Base-by-base conservation (phyloP, 2,888 invertebrate species). In the Dromius quadrimaculatus region DNA sequence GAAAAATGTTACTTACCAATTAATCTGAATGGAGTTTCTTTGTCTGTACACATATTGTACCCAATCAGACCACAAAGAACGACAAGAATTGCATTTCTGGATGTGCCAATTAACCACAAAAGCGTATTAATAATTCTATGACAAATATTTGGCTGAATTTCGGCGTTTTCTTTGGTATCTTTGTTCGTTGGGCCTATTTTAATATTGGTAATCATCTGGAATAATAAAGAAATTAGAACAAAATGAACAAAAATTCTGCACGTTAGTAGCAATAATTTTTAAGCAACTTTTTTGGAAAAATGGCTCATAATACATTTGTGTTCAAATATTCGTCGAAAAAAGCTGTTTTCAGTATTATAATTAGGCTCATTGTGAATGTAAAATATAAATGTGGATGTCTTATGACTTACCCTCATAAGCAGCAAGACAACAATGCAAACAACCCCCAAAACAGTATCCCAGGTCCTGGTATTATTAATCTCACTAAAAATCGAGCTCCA, bases 61-160 rank as follows among this genome's bases (percentile, higher is more conserved):
- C 92, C 92, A 71, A 94, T 85, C 65, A 87, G 81, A 70, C 92
- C 92, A 75, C 91, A 89, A 15, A 89, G 81, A 11, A 95, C 82
- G n/a, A 95, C 94, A 70, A 94, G 85, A 76, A 95, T 89, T 15
- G 94, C 93, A 82, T 95, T 95, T 73, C 95, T 87, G 9, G 93
- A 90, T 1, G 93, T 92, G 70, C 92, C 91, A 75, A 91, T 84
- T 72, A 93, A 81, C 92, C 93, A 94, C 74, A 92, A 80, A 2
- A 86, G 78, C 80, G 90, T 90, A 75, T 90, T 91, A 19, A 89
- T 78, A 57, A 87, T 79, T 73, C 84, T 85, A 77, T 89, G 89
- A 2, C 84, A 82, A 19, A 84, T 83, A n/a, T 85, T 85, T 0
- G 84, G 81, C n/a, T 83, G 82, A 63, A 73, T 76, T 61, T 78